Conservation (phyloP, 2,888 invertebrate genomes). For the Calephelis perditalis region DNA sequence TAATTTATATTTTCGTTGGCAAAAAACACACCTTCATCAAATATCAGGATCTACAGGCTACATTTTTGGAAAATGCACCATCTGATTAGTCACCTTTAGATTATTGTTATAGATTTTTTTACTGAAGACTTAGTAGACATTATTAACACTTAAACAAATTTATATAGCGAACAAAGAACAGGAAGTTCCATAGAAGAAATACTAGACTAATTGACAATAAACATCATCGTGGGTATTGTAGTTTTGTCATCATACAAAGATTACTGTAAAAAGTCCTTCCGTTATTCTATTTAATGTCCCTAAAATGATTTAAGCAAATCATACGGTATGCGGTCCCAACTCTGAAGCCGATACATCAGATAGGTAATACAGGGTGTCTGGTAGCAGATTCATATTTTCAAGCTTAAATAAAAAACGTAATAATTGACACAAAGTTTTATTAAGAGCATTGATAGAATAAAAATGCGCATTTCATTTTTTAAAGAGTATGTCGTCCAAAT, state of each 20-base stretch:
- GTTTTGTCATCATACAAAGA: constrained; percentile 25
- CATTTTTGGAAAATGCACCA: constrained; percentile 12
- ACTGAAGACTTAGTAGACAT: constrained; percentile 13
- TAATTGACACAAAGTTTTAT: too few relatives aligned
- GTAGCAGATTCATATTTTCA: too few relatives aligned
- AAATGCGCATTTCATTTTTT: too few relatives aligned
- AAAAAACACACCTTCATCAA: constrained; percentile 6
- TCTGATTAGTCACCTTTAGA: constrained; percentile 18
- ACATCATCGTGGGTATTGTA: constrained; percentile 27
- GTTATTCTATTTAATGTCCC: constrained; percentile 20
- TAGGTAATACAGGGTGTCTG: constrained; percentile 11
- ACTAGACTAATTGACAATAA: constrained; percentile 25
- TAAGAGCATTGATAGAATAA: too few relatives aligned
- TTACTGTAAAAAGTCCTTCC: constrained; percentile 24
- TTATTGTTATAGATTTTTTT: constrained; percentile 18
- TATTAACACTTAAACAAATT: constrained; percentile 14
- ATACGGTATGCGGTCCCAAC: constrained; percentile 24
- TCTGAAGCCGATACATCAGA: constrained; percentile 22
- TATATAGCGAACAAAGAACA: constrained; percentile 23
- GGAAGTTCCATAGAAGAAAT: constrained; percentile 26
- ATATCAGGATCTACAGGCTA: neutral
- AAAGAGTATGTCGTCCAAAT: too few relatives aligned
- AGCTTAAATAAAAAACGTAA: too few relatives aligned
- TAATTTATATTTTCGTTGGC: constrained; percentile 16
- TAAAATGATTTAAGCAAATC: constrained; percentile 25